A percentile compares a stretch with the other conserved stretches of the same genome.
phyloP scores from a whole-genome alignment of 2,888 invertebrate genomes.

The Oscheius sp. region DNA sequence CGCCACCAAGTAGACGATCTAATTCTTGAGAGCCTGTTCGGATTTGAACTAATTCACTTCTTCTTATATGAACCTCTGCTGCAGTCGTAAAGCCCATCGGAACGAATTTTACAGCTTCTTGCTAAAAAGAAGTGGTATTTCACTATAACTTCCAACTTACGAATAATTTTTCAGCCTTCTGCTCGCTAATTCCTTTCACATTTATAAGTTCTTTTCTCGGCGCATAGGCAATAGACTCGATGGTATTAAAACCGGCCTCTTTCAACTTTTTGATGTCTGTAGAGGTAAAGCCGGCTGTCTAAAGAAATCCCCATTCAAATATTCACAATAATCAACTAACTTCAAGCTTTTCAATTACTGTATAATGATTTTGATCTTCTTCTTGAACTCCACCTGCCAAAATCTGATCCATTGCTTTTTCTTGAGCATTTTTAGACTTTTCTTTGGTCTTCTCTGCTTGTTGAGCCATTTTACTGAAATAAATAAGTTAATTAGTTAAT shows the following conservation, averaged over 20 bases:
- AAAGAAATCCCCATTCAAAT: constrained; percentile 17
- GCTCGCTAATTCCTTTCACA: constrained; percentile 87
- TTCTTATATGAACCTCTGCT: constrained; percentile 90
- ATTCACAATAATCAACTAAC: constrained; percentile 8
- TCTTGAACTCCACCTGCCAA: constrained; percentile 32
- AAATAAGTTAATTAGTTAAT: too few relatives aligned
- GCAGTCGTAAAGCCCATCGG: constrained; percentile 99
- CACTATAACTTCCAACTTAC: constrained; percentile 41
- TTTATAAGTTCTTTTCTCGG: constrained; percentile 87
- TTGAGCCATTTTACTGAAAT: constrained; percentile 36
- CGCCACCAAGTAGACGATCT: constrained; percentile 75
- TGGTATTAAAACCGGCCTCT: constrained; percentile 91
- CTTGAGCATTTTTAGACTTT: constrained; percentile 38
- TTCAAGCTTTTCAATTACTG: constrained; percentile 54
- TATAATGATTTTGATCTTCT: constrained; percentile 47
- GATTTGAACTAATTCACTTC: constrained; percentile 91
- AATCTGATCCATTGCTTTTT: constrained; percentile 26
- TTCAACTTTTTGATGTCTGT: constrained; percentile 88
- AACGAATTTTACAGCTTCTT: constrained; percentile 89
- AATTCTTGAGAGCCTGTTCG: constrained; percentile 60
- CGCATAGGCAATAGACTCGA: constrained; percentile 90
- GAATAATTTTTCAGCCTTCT: constrained; percentile 82
- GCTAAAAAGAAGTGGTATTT: constrained; percentile 66
- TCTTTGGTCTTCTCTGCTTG: constrained; percentile 33
- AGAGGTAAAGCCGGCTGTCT: constrained; percentile 60